Conservation (phyloP, 2,113 vertebrate genomes). For the Pseudorhombus dupliciocellatus region DNA sequence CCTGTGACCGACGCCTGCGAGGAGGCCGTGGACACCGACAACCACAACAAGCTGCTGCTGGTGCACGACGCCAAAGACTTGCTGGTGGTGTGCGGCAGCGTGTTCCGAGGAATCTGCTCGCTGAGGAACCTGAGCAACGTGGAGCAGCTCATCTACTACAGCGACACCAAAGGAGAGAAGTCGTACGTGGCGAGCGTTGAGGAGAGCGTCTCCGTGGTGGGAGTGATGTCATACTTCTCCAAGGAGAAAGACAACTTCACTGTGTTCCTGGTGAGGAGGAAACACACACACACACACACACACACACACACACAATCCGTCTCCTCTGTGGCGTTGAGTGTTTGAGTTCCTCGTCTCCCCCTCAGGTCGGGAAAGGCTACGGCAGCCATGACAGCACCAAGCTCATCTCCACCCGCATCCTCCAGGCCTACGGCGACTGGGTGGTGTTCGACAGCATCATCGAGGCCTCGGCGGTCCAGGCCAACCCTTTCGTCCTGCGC, state of each 20-base stretch:
- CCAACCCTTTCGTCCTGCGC: constrained; percentile 81
- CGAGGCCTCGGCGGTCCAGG: constrained; percentile 87
- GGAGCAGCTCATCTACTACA: constrained; percentile 82
- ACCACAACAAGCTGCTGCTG: constrained; percentile 92
- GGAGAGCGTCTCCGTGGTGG: constrained; percentile 88
- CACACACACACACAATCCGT: background rate
- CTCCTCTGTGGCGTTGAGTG: background rate
- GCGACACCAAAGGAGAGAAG: constrained; percentile 90
- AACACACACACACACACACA: background rate
- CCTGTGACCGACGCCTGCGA: constrained; percentile 86
- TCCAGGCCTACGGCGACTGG: constrained; percentile 79
- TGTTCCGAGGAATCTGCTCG: constrained; percentile 94
- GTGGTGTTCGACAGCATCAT: constrained; percentile 91
- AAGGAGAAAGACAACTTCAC: constrained; percentile 40
- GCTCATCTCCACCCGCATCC: constrained; percentile 93
- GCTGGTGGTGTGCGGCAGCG: constrained; percentile 91
- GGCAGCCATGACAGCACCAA: constrained; percentile 91
- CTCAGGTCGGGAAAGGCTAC: constrained; percentile 89
- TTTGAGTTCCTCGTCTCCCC: background rate
- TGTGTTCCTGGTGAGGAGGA: constrained; percentile 84
- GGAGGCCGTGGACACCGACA: constrained; percentile 81
- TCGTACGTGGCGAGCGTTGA: constrained; percentile 94
- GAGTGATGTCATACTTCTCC: constrained; percentile 84
- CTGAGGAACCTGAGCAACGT: constrained; percentile 85
- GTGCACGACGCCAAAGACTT: constrained; percentile 75